Conservation (phyloP, 2,113 vertebrate genomes). For the Barnardius zonarius region DNA sequence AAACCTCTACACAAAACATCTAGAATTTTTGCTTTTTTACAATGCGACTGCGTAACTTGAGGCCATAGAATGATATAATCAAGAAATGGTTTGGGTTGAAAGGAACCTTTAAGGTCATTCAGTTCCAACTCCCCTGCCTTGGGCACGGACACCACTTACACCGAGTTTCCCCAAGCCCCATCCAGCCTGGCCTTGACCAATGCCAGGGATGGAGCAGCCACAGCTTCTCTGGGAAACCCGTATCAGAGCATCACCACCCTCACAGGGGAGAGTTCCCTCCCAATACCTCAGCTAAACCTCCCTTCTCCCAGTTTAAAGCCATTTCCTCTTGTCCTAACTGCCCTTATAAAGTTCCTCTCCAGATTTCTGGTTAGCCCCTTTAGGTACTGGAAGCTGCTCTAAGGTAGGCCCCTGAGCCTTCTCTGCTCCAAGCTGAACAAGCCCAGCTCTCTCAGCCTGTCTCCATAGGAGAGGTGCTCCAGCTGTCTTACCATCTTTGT, state of each 20-base stretch:
- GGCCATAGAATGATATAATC: neutral
- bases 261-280: neutral
- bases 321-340: neutral
- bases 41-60: neutral
- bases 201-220: neutral
- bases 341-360: neutral
- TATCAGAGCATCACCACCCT: neutral
- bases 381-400: neutral
- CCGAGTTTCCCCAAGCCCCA: neutral
- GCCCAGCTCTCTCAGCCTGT: neutral
- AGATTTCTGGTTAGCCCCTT: neutral
- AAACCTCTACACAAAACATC: neutral
- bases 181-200: neutral
- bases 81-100: neutral
- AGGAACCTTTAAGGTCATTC: neutral
- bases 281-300: neutral
- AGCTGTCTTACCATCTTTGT: neutral
- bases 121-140: neutral
- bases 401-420: neutral
- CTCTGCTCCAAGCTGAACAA: neutral
- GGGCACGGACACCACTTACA: neutral
- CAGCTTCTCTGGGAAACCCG: neutral
- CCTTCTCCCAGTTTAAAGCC: neutral
- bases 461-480: neutral
- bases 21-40: neutral